A percentile compares a stretch with the other conserved stretches of the same genome.
Evolutionary conservation across 2,888 invertebrate genomes (phyloP).

Genomic region (Apotomis turbidana): DNA sequence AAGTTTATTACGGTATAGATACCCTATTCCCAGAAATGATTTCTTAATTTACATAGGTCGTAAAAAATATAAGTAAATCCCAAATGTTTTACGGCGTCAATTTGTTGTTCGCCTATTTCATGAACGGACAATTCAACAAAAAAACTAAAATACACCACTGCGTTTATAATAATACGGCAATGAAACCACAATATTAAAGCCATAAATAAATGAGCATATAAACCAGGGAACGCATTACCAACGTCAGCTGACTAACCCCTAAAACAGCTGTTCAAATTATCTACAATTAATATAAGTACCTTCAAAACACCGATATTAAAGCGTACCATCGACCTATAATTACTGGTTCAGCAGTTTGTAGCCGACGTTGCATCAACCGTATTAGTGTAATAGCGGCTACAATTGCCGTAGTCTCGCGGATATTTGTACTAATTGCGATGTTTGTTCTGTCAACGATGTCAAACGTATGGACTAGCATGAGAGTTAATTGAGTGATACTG

Average conservation of each 20-base stretch:
- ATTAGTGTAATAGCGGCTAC: conserved; percentile 23
- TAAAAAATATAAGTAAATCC: too few species aligned
- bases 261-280: conserved; percentile 18
- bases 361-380: background rate
- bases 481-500: too few species aligned
- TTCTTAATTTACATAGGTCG: too few species aligned
- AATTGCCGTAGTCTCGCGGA: conserved; percentile 10
- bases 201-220: background rate
- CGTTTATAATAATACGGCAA: too few species aligned
- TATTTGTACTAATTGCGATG: conserved; percentile 18
- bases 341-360: background rate
- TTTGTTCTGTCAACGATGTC: conserved; percentile 2
- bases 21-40: too few species aligned
- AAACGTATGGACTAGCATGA: background rate
- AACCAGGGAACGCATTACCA: background rate
- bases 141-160: too few species aligned
- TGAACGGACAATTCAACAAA: too few species aligned
- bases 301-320: background rate
- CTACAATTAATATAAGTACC: conserved; percentile 15
- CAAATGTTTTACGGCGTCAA: too few species aligned
- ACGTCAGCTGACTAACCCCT: conserved; percentile 6
- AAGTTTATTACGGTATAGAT: too few species aligned
- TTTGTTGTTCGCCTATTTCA: too few species aligned
- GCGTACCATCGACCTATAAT: conserved; percentile 15
- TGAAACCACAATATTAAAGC: too few species aligned